phyloP scores from a whole-genome alignment of 2,797 vertebrate genomes.

The Picus viridis region DNA sequence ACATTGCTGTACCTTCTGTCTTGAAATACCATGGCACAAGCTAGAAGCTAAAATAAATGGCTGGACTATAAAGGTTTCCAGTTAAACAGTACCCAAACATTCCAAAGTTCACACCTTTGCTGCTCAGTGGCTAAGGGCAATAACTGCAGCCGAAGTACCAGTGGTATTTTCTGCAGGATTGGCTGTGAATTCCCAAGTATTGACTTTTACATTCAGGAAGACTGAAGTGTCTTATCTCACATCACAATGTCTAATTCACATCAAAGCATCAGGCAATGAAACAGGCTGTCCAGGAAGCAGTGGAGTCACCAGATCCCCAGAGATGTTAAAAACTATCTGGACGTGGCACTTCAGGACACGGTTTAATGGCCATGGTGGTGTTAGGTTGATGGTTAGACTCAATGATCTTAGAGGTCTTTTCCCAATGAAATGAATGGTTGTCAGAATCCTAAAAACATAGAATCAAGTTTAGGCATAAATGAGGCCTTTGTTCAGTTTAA shows the following conservation, averaged over 20 bases:
- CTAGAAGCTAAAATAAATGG: neutral
- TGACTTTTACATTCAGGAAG: neutral
- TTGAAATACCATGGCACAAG: fast-evolving
- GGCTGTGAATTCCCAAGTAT: neutral
- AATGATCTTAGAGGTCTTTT: too few relatives aligned
- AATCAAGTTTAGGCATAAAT: neutral
- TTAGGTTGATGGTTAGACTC: too few relatives aligned
- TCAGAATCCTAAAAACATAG: too few relatives aligned
- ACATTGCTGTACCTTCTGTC: neutral
- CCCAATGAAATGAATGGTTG: too few relatives aligned
- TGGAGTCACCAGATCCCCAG: too few relatives aligned
- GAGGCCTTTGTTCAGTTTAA: neutral
- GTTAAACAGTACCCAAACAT: neutral
- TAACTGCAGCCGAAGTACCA: fast-evolving
- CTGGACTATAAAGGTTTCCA: neutral
- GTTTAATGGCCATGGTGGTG: too few relatives aligned
- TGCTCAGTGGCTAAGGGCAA: neutral
- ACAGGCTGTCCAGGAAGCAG: too few relatives aligned
- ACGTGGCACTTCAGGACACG: too few relatives aligned
- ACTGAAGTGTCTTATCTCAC: neutral
- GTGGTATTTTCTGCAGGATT: neutral
- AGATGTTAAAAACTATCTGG: too few relatives aligned
- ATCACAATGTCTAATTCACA: neutral
- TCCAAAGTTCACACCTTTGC: neutral
- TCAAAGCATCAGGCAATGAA: too few relatives aligned